These are phyloP conservation scores for Cheilosia vulpina DNA, from an alignment of 2,888 invertebrate species.

Conservation along the genomic window DNA sequence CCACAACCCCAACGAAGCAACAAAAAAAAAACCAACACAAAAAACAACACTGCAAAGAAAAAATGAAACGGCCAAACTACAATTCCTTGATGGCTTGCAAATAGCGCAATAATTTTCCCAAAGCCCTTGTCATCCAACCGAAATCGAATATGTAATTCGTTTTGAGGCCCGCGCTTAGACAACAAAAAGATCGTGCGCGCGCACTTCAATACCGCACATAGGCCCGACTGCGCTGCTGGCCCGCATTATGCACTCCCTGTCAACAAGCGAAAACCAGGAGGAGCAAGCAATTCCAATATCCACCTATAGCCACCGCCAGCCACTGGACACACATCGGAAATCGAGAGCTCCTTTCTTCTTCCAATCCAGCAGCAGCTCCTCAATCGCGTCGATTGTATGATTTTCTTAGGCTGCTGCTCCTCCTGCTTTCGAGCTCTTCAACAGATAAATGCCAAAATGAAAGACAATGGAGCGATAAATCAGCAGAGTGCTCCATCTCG, in stretches of 20 bases:
- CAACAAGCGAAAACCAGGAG: conserved; percentile 63
- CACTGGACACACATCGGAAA: conserved; percentile 56
- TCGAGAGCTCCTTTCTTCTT: conserved; percentile 20
- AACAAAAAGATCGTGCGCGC: conserved; percentile 64
- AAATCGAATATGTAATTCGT: conserved; percentile 68
- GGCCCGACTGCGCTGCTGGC: conserved; percentile 22
- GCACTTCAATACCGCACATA: conserved; percentile 67
- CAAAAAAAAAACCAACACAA: background rate
- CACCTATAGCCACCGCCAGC: conserved; percentile 56
- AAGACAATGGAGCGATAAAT: conserved; percentile 78
- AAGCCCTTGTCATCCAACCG: conserved; percentile 60
- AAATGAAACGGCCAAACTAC: background rate
- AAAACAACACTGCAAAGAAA: background rate
- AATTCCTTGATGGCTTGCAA: conserved; percentile 61
- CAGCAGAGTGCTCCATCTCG: conserved; percentile 74
- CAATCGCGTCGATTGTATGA: conserved; percentile 72
- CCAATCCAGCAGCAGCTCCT: conserved; percentile 56
- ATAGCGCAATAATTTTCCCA: conserved; percentile 63
- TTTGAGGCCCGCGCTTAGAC: conserved; percentile 32
- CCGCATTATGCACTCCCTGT: conserved; percentile 63
- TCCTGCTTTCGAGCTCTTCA: conserved; percentile 52
- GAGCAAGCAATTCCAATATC: conserved; percentile 71
- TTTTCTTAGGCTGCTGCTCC: conserved; percentile 44
- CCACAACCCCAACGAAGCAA: background rate
- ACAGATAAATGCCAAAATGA: conserved; percentile 77